Evolutionary conservation across 2,797 vertebrate genomes (phyloP).

Genomic region (Sebastes oblongus): DNA sequence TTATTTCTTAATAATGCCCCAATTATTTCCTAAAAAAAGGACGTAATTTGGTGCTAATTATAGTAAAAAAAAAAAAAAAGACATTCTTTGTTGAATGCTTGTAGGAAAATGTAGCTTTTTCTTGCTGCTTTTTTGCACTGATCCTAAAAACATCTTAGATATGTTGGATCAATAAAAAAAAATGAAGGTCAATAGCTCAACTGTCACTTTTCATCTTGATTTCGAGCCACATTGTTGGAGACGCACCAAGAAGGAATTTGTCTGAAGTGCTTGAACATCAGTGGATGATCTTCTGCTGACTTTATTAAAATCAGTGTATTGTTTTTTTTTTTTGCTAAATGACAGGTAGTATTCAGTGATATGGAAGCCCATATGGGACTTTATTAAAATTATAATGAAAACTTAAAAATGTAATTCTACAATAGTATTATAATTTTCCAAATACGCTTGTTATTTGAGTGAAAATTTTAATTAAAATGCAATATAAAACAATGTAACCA

Average conservation of each 20-base stretch:
- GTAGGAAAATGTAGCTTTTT: neutral
- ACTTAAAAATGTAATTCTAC: accelerated
- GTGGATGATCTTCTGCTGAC: neutral
- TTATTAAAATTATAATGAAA: neutral
- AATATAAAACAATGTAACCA: neutral
- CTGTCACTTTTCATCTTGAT: neutral
- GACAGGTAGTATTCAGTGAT: neutral
- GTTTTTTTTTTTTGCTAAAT: neutral
- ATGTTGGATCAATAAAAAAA: neutral
- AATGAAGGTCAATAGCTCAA: neutral
- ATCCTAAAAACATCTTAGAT: neutral
- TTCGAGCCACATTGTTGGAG: accelerated
- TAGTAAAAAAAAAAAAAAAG: neutral
- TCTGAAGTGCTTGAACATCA: neutral
- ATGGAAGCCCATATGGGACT: too few species aligned
- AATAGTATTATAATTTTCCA: neutral
- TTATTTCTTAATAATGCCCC: neutral
- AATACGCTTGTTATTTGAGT: neutral
- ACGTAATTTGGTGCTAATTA: neutral
- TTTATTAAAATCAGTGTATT: neutral
- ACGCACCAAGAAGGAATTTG: neutral
- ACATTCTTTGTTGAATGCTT: neutral
- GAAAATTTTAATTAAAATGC: neutral
- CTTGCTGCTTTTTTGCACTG: neutral
- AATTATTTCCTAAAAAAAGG: neutral